A percentile compares a stretch with the other conserved stretches of the same genome.
phyloP scores from a whole-genome alignment of 2,888 invertebrate species.

The Drosophila cracens region DNA sequence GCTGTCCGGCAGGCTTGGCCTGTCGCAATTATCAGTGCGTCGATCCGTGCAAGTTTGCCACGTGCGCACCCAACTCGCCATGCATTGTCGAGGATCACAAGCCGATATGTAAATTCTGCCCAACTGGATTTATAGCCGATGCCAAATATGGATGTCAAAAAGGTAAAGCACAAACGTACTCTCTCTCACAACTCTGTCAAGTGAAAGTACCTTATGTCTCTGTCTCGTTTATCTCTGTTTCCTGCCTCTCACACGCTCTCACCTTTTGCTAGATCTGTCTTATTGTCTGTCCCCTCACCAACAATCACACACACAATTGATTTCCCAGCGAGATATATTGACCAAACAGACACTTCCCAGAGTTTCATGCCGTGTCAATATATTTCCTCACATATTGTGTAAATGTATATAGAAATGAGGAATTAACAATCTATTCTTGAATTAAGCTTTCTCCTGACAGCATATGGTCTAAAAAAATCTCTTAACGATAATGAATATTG shows the following conservation, averaged over 20 bases:
- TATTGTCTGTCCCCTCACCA: conserved; percentile 64
- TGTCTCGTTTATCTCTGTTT: conserved; percentile 69
- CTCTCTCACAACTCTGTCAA: conserved; percentile 71
- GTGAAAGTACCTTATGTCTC: conserved; percentile 66
- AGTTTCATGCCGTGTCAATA: conserved; percentile 44
- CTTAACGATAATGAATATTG: conserved; percentile 32
- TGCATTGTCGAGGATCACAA: conserved; percentile 98
- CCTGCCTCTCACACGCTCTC: conserved; percentile 72
- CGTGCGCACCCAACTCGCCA: conserved; percentile 93
- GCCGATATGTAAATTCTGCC: conserved; percentile 98
- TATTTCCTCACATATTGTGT: conserved; percentile 53
- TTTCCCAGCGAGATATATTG: conserved; percentile 49
- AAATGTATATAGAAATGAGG: conserved; percentile 71
- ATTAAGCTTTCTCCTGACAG: conserved; percentile 47
- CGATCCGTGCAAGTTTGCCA: conserved; percentile 94
- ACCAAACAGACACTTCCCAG: conserved; percentile 30
- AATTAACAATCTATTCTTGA: conserved; percentile 47
- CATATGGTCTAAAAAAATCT: conserved; percentile 19
- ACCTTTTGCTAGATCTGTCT: conserved; percentile 70
- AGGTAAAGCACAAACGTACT: conserved; percentile 90
- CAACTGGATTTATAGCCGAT: conserved; percentile 96
- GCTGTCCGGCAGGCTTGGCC: conserved; percentile 93
- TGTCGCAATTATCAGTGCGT: conserved; percentile 95
- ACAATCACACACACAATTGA: conserved; percentile 33
- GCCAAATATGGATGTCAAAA: conserved; percentile 97